Conservation (phyloP, 2,113 vertebrate species). For the Hippocampus comes region DNA sequence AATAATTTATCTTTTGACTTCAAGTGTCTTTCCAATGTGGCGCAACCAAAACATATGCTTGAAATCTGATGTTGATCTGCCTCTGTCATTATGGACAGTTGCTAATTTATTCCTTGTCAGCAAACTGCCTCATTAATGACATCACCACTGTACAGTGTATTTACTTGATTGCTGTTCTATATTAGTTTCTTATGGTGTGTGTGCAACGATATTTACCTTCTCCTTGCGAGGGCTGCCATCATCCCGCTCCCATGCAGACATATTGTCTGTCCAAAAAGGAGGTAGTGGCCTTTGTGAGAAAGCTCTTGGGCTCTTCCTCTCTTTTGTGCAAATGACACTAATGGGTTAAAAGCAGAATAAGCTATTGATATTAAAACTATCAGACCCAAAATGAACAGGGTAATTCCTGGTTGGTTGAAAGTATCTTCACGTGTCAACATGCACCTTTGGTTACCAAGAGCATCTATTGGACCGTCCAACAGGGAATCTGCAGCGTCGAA, state of each 20-base stretch:
- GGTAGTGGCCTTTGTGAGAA: conserved; percentile 34
- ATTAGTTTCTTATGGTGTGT: too few relatives aligned
- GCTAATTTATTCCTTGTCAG: too few relatives aligned
- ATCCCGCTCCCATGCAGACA: conserved; percentile 59
- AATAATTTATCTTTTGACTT: too few relatives aligned
- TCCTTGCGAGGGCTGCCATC: conserved; percentile 43
- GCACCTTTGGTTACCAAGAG: conserved; percentile 31
- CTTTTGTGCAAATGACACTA: conserved; percentile 48
- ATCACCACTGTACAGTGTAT: too few relatives aligned
- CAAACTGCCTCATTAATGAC: too few relatives aligned
- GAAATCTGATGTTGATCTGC: too few relatives aligned
- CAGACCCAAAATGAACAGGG: background rate
- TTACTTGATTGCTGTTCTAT: too few relatives aligned
- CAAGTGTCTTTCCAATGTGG: too few relatives aligned
- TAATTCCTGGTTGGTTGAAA: background rate
- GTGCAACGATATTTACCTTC: conserved; percentile 59
- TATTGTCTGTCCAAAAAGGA: conserved; percentile 65
- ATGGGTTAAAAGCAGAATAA: conserved; percentile 25
- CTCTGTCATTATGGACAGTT: too few relatives aligned
- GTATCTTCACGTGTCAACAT: conserved; percentile 1
- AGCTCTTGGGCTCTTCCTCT: conserved; percentile 42
- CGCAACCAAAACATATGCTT: too few relatives aligned
- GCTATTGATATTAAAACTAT: background rate
- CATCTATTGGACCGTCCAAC: conserved; percentile 11
- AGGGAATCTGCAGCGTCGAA: conserved; percentile 52